Evolutionary conservation across 2,113 vertebrate species (phyloP), one percentile per base, ranked within the genome.

Genomic region (Lucifuga dentata): DNA sequence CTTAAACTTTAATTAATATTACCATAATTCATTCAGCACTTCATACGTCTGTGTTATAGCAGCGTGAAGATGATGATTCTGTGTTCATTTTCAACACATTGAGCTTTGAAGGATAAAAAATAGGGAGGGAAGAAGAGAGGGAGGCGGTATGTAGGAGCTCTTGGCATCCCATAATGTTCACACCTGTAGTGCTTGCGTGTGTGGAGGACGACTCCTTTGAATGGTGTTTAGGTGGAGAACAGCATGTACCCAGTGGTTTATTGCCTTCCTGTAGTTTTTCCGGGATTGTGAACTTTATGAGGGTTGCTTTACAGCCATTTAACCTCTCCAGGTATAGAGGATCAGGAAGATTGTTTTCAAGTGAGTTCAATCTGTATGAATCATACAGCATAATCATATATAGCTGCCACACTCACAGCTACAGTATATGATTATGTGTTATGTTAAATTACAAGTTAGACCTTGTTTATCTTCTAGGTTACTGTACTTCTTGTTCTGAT

Each of bases 271-370:
- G 81, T 23, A 67, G 78, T 88, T 84, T 81, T 66, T 64, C n/a
- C 40, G 44, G 81, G 79, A 76, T 78, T 81, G 78, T 84, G 85
- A 86, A 86, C 76, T 88, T 87, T 76, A 87, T 57, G 69, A 78
- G 75, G 3, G 52, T 68, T 80, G 43, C 55, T 85, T 80, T 73
- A 67, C 71, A 70, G 79, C 67, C 50, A 41, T 79, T 82, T 19
- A 87, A 82, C 78, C 76, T 78, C 60, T 76, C 73, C 73, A 19
- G 58, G 65, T 57, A 40, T 71, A 49, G 49, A 77, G 59, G 62
- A 80, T 73, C 46, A 69, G 69, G 66, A 11, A 58, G 53, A 66
- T 52, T 78, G 49, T 64, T 63, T 39, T 3, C 33, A 5, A 5
- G 26, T 16, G 40, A 35, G 50, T 50, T 52, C 40, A 57, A 68